Evolutionary conservation across 2,113 vertebrate species (phyloP).

Genomic region (Miniopterus natalensis): DNA sequence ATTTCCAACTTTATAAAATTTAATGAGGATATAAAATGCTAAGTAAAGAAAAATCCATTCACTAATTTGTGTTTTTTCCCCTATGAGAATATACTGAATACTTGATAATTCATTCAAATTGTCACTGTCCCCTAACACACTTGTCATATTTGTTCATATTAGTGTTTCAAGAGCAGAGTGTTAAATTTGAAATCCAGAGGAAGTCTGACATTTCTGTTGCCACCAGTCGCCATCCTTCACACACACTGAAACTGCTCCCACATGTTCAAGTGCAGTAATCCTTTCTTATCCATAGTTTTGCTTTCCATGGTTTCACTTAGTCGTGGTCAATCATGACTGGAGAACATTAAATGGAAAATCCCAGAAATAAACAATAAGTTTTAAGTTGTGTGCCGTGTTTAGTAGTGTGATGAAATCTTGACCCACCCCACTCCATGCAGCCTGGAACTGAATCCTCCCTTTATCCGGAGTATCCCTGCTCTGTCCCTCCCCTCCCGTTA

Average conservation of each 20-base stretch:
- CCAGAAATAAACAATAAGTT: neutral
- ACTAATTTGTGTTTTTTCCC: neutral
- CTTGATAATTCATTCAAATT: conserved; percentile 42
- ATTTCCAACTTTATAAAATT: conserved; percentile 58
- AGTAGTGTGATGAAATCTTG: neutral
- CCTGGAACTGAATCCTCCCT: neutral
- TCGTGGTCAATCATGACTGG: too few species aligned
- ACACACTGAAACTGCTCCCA: neutral
- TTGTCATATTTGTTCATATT: neutral
- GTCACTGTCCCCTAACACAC: neutral
- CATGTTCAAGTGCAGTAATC: neutral
- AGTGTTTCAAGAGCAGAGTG: neutral
- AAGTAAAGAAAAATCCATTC: conserved; percentile 37
- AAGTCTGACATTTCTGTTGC: neutral
- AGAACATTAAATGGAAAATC: neutral
- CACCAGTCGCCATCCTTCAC: neutral
- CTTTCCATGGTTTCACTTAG: neutral
- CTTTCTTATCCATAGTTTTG: neutral
- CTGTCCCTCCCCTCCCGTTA: neutral
- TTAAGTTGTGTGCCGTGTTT: neutral
- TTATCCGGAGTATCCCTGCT: neutral
- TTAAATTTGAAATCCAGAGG: neutral
- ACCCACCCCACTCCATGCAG: too few species aligned
- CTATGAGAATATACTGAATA: neutral
- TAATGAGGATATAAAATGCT: conserved; percentile 26